Percentiles rank a stretch among this genome's conserved stretches.
Conservation (phyloP, 2,797 vertebrate genomes). For the Cuniculus paca region DNA sequence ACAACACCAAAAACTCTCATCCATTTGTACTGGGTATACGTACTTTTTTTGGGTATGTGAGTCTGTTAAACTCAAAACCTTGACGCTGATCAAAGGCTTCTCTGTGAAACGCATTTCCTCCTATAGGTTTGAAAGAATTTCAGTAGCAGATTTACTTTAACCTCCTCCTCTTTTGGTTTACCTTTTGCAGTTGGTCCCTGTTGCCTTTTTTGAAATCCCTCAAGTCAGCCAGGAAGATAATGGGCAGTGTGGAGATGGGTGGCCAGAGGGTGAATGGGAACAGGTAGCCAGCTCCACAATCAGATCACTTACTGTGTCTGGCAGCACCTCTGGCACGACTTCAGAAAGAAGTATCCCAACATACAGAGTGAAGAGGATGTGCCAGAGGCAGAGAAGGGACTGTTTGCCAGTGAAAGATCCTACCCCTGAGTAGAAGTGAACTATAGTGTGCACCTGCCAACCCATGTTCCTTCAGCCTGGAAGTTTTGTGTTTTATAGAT, state of each 20-base stretch:
- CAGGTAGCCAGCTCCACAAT: background rate
- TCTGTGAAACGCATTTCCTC: background rate
- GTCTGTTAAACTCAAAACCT: background rate
- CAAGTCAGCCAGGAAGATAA: constrained; percentile 20
- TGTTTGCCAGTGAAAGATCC: background rate
- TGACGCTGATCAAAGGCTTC: background rate
- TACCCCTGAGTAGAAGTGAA: background rate
- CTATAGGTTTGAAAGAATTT: background rate
- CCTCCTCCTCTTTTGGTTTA: background rate
- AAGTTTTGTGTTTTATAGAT: background rate
- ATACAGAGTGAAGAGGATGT: background rate
- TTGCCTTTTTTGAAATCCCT: background rate
- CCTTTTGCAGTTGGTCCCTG: background rate
- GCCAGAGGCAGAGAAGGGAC: background rate
- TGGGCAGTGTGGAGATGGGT: background rate
- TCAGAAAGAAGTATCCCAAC: background rate
- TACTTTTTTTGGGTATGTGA: background rate
- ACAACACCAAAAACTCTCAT: background rate
- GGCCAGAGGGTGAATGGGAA: background rate
- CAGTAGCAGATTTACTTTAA: background rate
- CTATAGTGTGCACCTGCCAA: background rate
- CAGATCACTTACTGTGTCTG: background rate
- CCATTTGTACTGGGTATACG: background rate
- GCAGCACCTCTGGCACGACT: background rate
- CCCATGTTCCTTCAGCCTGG: background rate